Evolutionary conservation across 2,113 vertebrate species (phyloP), one percentile per base, ranked within the genome.

Genomic region (Myrmecobius fasciatus): DNA sequence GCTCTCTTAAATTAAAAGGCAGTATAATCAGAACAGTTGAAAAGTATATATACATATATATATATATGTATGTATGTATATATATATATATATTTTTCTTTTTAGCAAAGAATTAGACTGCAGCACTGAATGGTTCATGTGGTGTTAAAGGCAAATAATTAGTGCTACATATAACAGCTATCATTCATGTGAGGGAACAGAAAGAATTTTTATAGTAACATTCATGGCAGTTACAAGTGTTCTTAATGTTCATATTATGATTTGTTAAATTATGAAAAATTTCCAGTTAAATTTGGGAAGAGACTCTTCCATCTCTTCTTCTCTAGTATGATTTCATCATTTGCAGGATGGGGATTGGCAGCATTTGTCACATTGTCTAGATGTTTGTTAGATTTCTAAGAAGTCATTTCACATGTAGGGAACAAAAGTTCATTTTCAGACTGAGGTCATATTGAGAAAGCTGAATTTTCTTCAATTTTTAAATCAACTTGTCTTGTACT

Each of bases 1-100:
- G 3, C 31, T 51, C 8, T 93, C 83, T 97, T 43, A 97, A 97
- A 88, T 92, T 95, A 97, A 91, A 96, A 43, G 0, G 11, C 60
- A n/a, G 94, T 75, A 26, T 2, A n/a, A n/a, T 97, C 91, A 94
- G 93, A 52, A n/a, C 25, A 46, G 22, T 91, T 95, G 83, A 94
- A 96, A 96, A 54, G 20, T 75, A 88, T 49, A 5, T n/a, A n/a
- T n/a, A n/a, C n/a, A n/a, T n/a, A n/a, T n/a, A n/a, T n/a, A n/a
- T n/a, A n/a, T n/a, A n/a, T n/a, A n/a, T n/a, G n/a, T n/a, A n/a
- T n/a, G n/a, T n/a, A n/a, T n/a, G n/a, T n/a, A n/a, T n/a, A n/a
- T n/a, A n/a, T n/a, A n/a, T n/a, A n/a, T 51, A 11, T 51, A 51
- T 51, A 36, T 89, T 92, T 94, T 53, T 46, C 20, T 2, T 31